Conservation (phyloP, 2,888 invertebrate species). For the Caenorhabditis sp. region DNA sequence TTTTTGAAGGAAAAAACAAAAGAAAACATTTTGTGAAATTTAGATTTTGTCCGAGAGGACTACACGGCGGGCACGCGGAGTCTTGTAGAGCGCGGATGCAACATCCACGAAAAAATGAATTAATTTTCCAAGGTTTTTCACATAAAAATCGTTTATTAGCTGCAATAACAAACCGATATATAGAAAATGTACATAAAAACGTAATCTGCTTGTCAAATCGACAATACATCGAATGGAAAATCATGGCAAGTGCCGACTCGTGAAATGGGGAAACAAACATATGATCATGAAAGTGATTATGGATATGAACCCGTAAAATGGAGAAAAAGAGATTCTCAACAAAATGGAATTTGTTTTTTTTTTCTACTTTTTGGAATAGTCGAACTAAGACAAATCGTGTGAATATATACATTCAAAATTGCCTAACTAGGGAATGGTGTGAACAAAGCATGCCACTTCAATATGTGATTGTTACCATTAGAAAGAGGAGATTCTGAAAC, state of each 20-base stretch:
- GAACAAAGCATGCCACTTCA: no score
- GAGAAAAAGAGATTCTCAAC: constrained; percentile 42
- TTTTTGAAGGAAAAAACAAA: constrained; percentile 16
- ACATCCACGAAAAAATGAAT: not conserved
- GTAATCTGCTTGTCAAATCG: constrained; percentile 32
- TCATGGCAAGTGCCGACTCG: constrained; percentile 56
- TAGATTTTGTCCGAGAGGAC: constrained; percentile 47
- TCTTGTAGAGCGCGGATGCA: constrained; percentile 30
- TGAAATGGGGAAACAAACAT: constrained; percentile 2
- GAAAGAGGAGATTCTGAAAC: no score
- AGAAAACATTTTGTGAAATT: constrained; percentile 34
- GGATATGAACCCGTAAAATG: constrained; percentile 28
- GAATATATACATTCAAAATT: constrained; percentile 12
- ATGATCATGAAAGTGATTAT: constrained; percentile 41
- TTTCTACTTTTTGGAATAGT: constrained; percentile 6
- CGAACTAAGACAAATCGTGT: not conserved
- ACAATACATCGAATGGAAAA: constrained; percentile 29
- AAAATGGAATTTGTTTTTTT: constrained; percentile 29
- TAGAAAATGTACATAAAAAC: constrained; percentile 23
- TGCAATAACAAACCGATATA: constrained; percentile 12
- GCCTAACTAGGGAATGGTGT: not conserved
- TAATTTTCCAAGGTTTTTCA: not conserved
- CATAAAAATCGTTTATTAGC: constrained; percentile 15
- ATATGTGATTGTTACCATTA: no score
- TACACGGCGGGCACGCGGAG: not conserved